These are phyloP conservation scores for Falcaria lacertinaria DNA, from an alignment of 2,888 invertebrate genomes.

Conservation along the genomic window DNA sequence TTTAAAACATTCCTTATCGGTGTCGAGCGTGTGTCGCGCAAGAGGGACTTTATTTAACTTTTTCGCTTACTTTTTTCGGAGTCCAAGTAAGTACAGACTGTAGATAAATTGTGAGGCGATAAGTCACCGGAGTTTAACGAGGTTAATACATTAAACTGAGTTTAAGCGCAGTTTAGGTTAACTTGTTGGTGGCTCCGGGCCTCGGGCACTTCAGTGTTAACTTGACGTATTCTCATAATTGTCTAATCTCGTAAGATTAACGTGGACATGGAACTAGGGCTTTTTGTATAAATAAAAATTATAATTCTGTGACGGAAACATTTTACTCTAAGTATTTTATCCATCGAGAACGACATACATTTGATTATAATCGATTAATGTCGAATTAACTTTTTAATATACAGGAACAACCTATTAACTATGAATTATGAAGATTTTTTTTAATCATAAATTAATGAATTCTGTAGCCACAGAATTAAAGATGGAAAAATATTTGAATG, in stretches of 20 bases:
- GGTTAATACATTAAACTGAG: slow-evolving; percentile 71
- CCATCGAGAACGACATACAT: no score
- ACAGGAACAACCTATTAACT: no score
- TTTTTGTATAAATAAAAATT: no score
- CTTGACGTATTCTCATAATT: slow-evolving; percentile 27
- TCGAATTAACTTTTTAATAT: no score
- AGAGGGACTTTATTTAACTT: slow-evolving; percentile 63
- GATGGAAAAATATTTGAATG: no score
- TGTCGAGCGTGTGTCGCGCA: slow-evolving; percentile 20
- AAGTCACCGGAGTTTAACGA: slow-evolving; percentile 58
- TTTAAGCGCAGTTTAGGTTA: slow-evolving; percentile 48
- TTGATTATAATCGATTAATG: no score
- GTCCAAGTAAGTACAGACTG: slow-evolving; percentile 34
- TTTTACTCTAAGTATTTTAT: no score
- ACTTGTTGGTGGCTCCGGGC: slow-evolving; percentile 34
- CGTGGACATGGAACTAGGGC: not conserved
- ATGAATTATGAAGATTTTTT: no score
- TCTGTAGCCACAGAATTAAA: no score
- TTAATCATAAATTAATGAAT: no score
- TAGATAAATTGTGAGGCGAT: slow-evolving; percentile 68
- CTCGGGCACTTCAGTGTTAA: slow-evolving; percentile 24
- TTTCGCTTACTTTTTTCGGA: slow-evolving; percentile 57
- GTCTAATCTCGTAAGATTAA: slow-evolving; percentile 11
- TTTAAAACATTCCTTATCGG: not conserved
- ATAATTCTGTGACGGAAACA: no score